phyloP scores from a whole-genome alignment of 2,888 invertebrate genomes.

The Eulithis prunata region DNA sequence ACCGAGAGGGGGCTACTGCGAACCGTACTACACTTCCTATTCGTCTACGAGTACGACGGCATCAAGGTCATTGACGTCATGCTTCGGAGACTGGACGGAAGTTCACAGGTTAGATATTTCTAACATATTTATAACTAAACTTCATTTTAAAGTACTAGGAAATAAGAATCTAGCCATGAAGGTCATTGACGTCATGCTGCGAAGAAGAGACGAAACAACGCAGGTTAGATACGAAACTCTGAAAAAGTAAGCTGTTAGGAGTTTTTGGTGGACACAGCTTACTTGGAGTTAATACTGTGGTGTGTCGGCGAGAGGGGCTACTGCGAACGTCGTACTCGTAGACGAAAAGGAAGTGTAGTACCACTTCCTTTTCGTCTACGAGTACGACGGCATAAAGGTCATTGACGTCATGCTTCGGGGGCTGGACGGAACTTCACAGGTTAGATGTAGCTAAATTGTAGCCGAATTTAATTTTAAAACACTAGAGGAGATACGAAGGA shows the following conservation, averaged over 20 bases:
- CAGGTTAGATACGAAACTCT: constrained; percentile 79
- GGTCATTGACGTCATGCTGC: constrained; percentile 92
- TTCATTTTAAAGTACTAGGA: constrained; percentile 27
- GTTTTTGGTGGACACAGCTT: constrained; percentile 93
- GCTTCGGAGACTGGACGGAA: constrained; percentile 90
- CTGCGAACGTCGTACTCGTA: constrained; percentile 55
- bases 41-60: constrained; percentile 93
- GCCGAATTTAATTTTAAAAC: too few relatives aligned
- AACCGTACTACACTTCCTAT: constrained; percentile 93
- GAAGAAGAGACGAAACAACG: constrained; percentile 89
- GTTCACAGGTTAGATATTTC: constrained; percentile 86
- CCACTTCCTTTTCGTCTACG: too few relatives aligned
- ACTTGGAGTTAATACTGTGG: constrained; percentile 93
- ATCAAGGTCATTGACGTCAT: constrained; percentile 92
- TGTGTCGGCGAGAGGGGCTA: constrained; percentile 91
- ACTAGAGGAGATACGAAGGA: too few relatives aligned
- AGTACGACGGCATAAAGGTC: constrained; percentile 87
- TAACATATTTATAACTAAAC: constrained; percentile 35
- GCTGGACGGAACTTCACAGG: constrained; percentile 78
- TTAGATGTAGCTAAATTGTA: too few relatives aligned
- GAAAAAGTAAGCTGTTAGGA: constrained; percentile 1
- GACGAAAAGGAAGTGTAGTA: too few relatives aligned
- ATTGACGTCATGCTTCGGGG: constrained; percentile 92
- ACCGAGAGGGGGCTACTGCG: constrained; percentile 93
- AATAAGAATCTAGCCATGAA: constrained; percentile 61